phyloP scores from a whole-genome alignment of 1,140 invertebrate genomes.

The Drosophila prosaltans region DNA sequence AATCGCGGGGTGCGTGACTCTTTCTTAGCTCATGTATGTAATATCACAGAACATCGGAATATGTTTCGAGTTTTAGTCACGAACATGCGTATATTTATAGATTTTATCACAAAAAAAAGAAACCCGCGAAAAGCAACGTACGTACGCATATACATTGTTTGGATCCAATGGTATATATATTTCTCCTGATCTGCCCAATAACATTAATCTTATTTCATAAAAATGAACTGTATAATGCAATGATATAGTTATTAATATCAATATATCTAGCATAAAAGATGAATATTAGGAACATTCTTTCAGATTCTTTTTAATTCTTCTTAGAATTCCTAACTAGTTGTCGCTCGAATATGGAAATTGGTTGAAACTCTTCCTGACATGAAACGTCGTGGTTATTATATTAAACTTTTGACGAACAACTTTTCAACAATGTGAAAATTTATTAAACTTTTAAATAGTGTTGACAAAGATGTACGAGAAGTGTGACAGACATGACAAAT shows the following conservation, averaged over 20 bases:
- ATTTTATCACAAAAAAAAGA: constrained; percentile 36
- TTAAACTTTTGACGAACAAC: constrained; percentile 55
- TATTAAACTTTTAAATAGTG: constrained; percentile 77
- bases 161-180: neutral
- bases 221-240: neutral
- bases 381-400: constrained; percentile 44
- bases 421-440: constrained; percentile 69
- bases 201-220: neutral
- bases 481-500: constrained; percentile 79
- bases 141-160: neutral
- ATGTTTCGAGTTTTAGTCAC: constrained; percentile 52
- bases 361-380: constrained; percentile 17
- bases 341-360: too few species aligned
- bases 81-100: constrained; percentile 59
- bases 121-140: constrained; percentile 27
- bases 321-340: too few species aligned
- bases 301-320: too few species aligned
- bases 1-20: constrained; percentile 60
- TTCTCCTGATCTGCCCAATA: neutral
- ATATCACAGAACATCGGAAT: constrained; percentile 35
- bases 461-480: constrained; percentile 77
- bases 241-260: neutral
- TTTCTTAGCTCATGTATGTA: constrained; percentile 45
- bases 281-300: too few species aligned
- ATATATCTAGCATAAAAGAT: too few species aligned